Percentiles rank a stretch among this genome's conserved stretches.
Evolutionary conservation across 1,140 invertebrate species (phyloP).

Genomic region (Mactra quadrangularis): DNA sequence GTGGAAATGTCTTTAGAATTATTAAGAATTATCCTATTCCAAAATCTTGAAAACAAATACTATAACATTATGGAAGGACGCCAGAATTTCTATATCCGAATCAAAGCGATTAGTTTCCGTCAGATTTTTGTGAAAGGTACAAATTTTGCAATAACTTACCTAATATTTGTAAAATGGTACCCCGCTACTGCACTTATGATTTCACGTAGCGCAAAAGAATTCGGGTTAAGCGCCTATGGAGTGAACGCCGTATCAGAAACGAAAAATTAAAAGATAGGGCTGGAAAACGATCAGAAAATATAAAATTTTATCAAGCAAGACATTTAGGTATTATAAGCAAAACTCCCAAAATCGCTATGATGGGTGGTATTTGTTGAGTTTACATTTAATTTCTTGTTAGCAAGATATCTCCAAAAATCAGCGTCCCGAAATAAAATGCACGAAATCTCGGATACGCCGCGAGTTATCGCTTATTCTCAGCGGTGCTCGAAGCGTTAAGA

Average conservation of each 20-base stretch:
- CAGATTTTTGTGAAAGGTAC: constrained; percentile 28
- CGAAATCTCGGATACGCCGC: constrained; percentile 22
- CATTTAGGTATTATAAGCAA: constrained; percentile 17
- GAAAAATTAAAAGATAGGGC: constrained; percentile 15
- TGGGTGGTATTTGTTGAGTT: constrained; percentile 30
- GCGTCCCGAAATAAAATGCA: constrained; percentile 15
- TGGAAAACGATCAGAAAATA: constrained; percentile 19
- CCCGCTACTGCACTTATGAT: constrained; percentile 14
- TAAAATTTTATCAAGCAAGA: constrained; percentile 20
- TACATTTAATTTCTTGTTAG: constrained; percentile 53
- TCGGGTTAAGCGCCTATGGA: constrained; percentile 16
- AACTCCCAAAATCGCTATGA: constrained; percentile 12
- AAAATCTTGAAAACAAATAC: constrained; percentile 25
- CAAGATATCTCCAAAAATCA: constrained; percentile 18
- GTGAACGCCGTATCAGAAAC: background rate
- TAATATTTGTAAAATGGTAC: constrained; percentile 17
- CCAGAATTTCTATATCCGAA: constrained; percentile 31
- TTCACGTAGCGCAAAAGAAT: constrained; percentile 16
- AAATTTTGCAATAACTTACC: constrained; percentile 39
- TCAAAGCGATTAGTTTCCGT: constrained; percentile 33
- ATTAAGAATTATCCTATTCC: no score
- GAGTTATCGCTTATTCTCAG: constrained; percentile 20
- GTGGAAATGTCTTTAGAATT: constrained; percentile 42
- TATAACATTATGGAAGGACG: constrained; percentile 24
- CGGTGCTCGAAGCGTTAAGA: constrained; percentile 3